phyloP scores from a whole-genome alignment of 1,140 invertebrate genomes.

The Lepidurus couesii region DNA sequence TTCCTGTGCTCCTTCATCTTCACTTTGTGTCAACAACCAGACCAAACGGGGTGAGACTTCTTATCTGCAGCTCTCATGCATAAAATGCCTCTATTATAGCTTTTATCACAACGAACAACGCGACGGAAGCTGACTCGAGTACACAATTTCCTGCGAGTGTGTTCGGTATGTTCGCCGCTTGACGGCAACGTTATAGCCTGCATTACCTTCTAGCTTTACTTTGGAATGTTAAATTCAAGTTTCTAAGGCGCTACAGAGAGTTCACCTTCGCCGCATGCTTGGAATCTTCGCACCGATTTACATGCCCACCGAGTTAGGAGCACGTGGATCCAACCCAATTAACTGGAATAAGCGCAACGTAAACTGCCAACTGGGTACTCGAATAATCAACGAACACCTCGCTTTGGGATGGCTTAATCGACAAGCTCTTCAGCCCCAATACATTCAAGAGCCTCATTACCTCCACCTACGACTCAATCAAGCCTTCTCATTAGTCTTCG shows the following conservation, averaged over 20 bases:
- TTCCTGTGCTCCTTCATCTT: not conserved
- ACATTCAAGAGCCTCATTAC: no score
- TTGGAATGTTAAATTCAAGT: not conserved
- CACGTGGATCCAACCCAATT: not conserved
- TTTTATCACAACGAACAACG: not conserved
- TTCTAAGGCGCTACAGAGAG: not conserved
- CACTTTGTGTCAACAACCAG: not conserved
- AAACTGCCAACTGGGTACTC: not conserved
- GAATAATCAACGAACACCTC: not conserved
- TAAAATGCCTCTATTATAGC: not conserved
- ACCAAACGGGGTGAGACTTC: not conserved
- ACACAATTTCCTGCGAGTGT: not conserved
- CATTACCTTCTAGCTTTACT: not conserved
- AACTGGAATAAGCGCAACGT: not conserved
- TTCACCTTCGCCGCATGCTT: not conserved
- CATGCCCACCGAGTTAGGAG: not conserved
- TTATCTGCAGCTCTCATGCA: not conserved
- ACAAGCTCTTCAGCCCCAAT: no score
- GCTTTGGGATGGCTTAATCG: no score
- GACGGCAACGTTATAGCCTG: not conserved
- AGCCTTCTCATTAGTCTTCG: no score
- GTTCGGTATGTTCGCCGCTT: not conserved
- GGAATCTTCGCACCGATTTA: not conserved
- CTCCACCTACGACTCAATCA: no score
- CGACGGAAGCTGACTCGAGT: slow-evolving; percentile 2